Evolutionary conservation across 2,113 vertebrate genomes (phyloP).

Genomic region (Scatophagus argus): DNA sequence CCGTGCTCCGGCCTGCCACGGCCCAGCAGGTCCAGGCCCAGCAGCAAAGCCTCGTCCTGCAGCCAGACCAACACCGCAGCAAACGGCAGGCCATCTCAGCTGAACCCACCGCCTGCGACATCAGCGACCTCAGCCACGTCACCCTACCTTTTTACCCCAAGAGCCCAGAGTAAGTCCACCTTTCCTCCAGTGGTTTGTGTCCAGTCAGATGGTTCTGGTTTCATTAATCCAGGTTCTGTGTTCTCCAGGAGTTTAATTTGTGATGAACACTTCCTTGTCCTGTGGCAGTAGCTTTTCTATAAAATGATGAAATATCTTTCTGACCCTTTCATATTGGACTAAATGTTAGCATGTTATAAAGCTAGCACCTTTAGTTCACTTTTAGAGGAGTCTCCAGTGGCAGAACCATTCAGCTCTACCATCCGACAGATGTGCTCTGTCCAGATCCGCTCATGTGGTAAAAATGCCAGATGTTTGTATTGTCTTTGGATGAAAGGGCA

Average conservation of each 20-base stretch:
- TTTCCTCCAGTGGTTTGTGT: not conserved
- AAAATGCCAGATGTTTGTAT: too few relatives aligned
- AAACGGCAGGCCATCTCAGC: conserved; percentile 97
- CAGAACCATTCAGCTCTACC: too few relatives aligned
- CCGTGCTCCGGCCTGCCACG: conserved; percentile 93
- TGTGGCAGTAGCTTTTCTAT: not conserved
- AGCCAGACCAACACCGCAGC: conserved; percentile 93
- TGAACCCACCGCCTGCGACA: conserved; percentile 94
- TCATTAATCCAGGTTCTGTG: not conserved
- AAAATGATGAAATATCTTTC: not conserved
- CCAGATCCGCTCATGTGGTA: too few relatives aligned
- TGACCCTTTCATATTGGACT: too few relatives aligned
- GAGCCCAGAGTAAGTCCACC: conserved; percentile 93
- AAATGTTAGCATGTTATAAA: too few relatives aligned
- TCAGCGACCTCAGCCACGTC: conserved; percentile 95
- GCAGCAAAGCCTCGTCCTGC: conserved; percentile 86
- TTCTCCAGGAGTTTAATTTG: not conserved
- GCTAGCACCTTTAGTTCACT: too few relatives aligned
- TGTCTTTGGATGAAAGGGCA: too few relatives aligned
- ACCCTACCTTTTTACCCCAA: conserved; percentile 96
- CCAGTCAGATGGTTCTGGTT: not conserved
- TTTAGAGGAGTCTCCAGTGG: too few relatives aligned
- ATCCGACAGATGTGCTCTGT: too few relatives aligned
- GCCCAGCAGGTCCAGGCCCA: conserved; percentile 85
- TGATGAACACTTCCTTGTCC: not conserved